Percentiles rank a stretch among this genome's conserved stretches.
Conservation (phyloP, 2,797 vertebrate species). For the Paramormyrops hopkinsi region DNA sequence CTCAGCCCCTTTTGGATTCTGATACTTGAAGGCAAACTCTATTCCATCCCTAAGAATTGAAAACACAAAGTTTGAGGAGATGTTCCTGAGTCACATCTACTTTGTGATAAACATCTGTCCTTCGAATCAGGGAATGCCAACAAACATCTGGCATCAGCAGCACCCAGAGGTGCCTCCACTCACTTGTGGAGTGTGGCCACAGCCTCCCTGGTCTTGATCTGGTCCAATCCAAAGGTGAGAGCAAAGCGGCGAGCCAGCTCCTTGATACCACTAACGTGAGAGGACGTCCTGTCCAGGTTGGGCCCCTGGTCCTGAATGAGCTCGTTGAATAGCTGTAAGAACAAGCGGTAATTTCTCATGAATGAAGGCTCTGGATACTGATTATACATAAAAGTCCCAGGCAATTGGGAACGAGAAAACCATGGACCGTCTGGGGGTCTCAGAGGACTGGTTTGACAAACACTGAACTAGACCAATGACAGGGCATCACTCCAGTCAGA, state of each 20-base stretch:
- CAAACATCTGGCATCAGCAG: not conserved
- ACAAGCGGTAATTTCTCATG: not conserved
- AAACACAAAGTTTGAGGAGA: not conserved
- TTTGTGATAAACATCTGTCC: not conserved
- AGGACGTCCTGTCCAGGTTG: constrained; percentile 91
- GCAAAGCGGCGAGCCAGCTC: constrained; percentile 94
- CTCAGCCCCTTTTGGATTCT: constrained; percentile 90
- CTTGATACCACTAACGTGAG: constrained; percentile 95
- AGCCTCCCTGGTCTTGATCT: constrained; percentile 97
- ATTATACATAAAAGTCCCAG: not conserved
- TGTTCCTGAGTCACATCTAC: not conserved
- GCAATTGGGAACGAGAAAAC: not conserved
- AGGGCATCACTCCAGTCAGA: not conserved
- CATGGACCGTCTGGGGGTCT: not conserved
- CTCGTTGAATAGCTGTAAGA: constrained; percentile 87
- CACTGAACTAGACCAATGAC: not conserved
- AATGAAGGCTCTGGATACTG: not conserved
- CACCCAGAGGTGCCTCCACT: constrained; percentile 42
- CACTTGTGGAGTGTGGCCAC: constrained; percentile 98
- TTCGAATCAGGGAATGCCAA: not conserved
- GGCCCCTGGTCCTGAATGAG: constrained; percentile 95
- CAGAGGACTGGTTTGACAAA: not conserved
- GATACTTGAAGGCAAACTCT: constrained; percentile 97
- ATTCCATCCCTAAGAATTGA: constrained; percentile 77
- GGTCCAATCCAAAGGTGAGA: constrained; percentile 95